Evolutionary conservation across 2,888 invertebrate species (phyloP).

Genomic region (Drosophila mimica): DNA sequence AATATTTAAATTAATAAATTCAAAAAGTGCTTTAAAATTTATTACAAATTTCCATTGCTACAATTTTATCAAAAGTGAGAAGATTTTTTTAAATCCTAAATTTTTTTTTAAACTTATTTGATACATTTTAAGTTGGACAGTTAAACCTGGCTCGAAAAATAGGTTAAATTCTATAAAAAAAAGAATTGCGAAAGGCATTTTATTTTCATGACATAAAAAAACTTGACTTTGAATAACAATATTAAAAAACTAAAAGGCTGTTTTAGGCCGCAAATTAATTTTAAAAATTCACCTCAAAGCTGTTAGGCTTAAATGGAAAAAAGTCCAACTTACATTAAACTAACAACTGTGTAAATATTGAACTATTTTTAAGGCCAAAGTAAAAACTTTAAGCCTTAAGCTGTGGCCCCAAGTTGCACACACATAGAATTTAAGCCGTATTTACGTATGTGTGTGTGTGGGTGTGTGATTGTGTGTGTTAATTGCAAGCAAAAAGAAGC

Average conservation of each 20-base stretch:
- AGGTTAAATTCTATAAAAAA: too few species aligned
- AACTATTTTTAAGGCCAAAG: background rate
- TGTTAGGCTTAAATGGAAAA: background rate
- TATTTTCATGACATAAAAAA: too few species aligned
- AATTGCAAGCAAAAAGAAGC: conserved; percentile 34
- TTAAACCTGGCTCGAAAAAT: background rate
- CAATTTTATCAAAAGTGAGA: background rate
- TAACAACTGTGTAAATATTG: background rate
- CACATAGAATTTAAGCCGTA: background rate
- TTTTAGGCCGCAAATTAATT: background rate
- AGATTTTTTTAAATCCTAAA: background rate
- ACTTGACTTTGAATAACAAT: background rate
- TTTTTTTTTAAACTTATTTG: background rate
- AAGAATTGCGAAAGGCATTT: too few species aligned
- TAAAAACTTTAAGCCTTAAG: background rate
- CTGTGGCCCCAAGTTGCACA: background rate
- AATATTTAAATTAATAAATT: background rate
- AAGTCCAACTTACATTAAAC: background rate
- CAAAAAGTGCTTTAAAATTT: background rate
- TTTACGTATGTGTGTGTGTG: background rate
- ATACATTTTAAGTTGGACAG: background rate
- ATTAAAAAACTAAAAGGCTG: background rate
- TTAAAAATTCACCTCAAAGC: background rate
- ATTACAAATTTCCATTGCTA: too few species aligned
- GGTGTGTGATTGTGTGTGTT: background rate